These are phyloP conservation scores for Chrysolina oricalcia DNA, from an alignment of 2,888 invertebrate genomes.

Conservation along the genomic window DNA sequence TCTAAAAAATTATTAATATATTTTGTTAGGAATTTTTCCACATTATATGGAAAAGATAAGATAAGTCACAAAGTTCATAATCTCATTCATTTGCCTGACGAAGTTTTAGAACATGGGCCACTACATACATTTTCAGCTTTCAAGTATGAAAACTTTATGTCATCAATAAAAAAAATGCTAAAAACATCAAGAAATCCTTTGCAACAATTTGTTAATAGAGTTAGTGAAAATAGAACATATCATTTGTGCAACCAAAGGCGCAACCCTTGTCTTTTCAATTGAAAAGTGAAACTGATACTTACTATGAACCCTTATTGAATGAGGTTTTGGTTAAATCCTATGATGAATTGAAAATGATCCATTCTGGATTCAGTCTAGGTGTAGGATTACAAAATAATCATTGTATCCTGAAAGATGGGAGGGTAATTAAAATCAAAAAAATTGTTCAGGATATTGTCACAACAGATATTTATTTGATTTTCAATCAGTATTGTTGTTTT, in stretches of 20 bases:
- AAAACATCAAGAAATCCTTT: background rate
- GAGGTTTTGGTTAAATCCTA: background rate
- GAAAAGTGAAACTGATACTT: background rate
- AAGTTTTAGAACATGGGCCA: background rate
- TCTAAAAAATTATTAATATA: background rate
- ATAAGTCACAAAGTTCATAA: background rate
- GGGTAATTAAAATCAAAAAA: slow-evolving; percentile 7
- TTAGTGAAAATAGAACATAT: background rate
- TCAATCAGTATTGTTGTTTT: background rate
- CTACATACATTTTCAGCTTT: background rate
- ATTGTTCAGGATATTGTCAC: background rate
- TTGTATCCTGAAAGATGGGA: background rate
- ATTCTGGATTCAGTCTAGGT: background rate
- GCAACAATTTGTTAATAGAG: background rate
- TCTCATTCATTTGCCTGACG: background rate
- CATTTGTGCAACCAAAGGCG: background rate
- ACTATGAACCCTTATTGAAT: background rate
- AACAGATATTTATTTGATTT: slow-evolving; percentile 2
- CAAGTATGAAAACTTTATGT: background rate
- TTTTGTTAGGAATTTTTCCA: background rate
- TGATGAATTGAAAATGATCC: background rate
- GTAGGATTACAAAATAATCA: slow-evolving; percentile 10
- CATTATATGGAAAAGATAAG: background rate
- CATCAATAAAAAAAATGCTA: background rate
- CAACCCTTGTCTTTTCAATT: background rate